These are phyloP conservation scores for Scelioninae gen. 2 DNA, from an alignment of 2,888 invertebrate genomes.

Conservation along the genomic window DNA sequence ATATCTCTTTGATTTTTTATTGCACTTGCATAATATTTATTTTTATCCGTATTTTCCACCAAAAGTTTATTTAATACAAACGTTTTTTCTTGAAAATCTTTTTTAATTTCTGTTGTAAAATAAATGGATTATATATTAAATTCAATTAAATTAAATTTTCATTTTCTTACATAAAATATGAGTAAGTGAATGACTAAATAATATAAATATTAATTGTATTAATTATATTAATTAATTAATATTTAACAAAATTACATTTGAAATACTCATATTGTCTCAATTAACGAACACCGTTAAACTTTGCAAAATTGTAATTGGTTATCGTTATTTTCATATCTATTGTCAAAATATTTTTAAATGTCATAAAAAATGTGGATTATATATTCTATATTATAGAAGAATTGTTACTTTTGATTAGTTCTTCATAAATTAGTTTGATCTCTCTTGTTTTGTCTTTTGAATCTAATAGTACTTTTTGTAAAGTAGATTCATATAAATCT, in stretches of 20 bases:
- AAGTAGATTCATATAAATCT: constrained; percentile 78
- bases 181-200: too few species aligned
- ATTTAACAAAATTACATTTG: too few species aligned
- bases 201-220: too few species aligned
- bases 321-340: too few species aligned
- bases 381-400: not conserved
- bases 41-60: not conserved
- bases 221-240: too few species aligned
- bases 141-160: too few species aligned
- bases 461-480: constrained; percentile 63
- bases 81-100: not conserved
- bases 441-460: not conserved
- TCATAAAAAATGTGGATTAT: not conserved
- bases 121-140: too few species aligned
- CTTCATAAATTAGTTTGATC: not conserved
- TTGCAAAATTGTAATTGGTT: too few species aligned
- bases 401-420: constrained; percentile 1
- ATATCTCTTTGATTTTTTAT: constrained; percentile 2
- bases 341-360: too few species aligned
- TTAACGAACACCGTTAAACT: too few species aligned
- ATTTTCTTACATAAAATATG: too few species aligned
- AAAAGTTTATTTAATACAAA: not conserved
- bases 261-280: too few species aligned
- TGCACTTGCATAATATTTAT: not conserved
- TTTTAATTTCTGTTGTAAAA: constrained; percentile 1